A percentile compares a stretch with the other conserved stretches of the same genome.
Evolutionary conservation across 2,113 vertebrate species (phyloP).

Genomic region (Crypturellus undulatus): DNA sequence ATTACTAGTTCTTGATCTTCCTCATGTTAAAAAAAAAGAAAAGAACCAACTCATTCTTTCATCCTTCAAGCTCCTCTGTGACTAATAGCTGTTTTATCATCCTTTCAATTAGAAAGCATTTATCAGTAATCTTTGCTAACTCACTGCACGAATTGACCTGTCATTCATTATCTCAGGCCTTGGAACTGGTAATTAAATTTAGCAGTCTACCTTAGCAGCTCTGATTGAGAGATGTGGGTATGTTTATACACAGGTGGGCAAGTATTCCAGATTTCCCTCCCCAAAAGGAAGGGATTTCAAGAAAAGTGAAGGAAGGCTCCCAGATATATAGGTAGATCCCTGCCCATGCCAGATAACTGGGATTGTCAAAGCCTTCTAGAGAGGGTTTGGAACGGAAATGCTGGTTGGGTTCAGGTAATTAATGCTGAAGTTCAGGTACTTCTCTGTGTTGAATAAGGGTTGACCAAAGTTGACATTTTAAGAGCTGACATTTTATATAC

Average conservation of each 20-base stretch:
- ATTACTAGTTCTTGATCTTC: conserved; percentile 37
- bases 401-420: background rate
- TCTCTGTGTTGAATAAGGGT: background rate
- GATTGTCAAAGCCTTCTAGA: background rate
- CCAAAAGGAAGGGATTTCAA: conserved; percentile 27
- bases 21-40: background rate
- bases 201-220: conserved; percentile 67
- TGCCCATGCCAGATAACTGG: conserved; percentile 1
- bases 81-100: conserved; percentile 77
- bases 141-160: conserved; percentile 74
- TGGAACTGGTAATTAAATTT: conserved; percentile 77
- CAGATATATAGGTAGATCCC: background rate
- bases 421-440: background rate
- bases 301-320: background rate
- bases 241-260: conserved; percentile 31
- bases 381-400: fast-evolving
- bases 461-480: no score
- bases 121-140: conserved; percentile 78
- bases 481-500: background rate
- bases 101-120: conserved; percentile 78
- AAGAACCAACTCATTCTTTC: conserved; percentile 44
- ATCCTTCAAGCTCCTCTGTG: conserved; percentile 48
- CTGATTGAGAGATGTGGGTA: background rate
- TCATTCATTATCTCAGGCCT: conserved; percentile 71
- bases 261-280: conserved; percentile 20